Percentiles rank a stretch among this genome's conserved stretches.
These are phyloP conservation scores for Riptortus pedestris DNA, from an alignment of 1,140 invertebrate species.

Conservation along the genomic window DNA sequence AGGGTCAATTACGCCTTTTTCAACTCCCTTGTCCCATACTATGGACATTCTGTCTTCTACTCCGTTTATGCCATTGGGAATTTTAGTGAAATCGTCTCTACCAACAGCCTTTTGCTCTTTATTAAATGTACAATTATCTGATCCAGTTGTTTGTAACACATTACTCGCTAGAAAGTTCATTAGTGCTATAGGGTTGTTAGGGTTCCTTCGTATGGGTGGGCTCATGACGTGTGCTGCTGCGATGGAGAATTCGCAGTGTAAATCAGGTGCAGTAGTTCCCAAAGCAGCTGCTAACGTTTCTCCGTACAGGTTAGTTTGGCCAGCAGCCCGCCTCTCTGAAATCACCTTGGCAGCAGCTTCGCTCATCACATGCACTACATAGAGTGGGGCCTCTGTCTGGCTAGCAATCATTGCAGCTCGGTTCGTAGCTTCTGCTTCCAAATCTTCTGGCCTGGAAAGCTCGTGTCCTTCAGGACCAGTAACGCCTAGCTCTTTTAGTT, in stretches of 20 bases:
- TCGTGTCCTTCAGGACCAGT: conserved; percentile 94
- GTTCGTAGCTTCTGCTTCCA: conserved; percentile 93
- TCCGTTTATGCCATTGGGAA: conserved; percentile 97
- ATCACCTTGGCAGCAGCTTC: conserved; percentile 75
- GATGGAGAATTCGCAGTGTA: conserved; percentile 53
- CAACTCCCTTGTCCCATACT: conserved; percentile 95
- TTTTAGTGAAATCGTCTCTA: conserved; percentile 85
- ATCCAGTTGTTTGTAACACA: conserved; percentile 82
- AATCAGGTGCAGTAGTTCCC: conserved; percentile 41
- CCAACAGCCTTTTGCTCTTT: conserved; percentile 82
- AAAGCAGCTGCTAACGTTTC: conserved; percentile 85
- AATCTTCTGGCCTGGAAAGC: conserved; percentile 90
- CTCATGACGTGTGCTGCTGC: conserved; percentile 83
- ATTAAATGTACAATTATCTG: conserved; percentile 94
- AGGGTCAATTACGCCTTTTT: conserved; percentile 82
- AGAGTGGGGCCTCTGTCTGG: conserved; percentile 83
- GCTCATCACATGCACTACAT: conserved; percentile 96
- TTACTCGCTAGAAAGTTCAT: conserved; percentile 51
- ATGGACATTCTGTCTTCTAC: conserved; percentile 95
- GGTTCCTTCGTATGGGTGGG: conserved; percentile 79
- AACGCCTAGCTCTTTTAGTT: conserved; percentile 71
- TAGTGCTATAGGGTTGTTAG: conserved; percentile 55
- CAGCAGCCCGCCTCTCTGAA: conserved; percentile 43
- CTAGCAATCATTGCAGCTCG: conserved; percentile 88
- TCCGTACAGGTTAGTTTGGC: conserved; percentile 55